Evolutionary conservation across 2,797 vertebrate species (phyloP), one percentile per base, ranked within the genome.

Genomic region (Sternotherus odoratus): DNA sequence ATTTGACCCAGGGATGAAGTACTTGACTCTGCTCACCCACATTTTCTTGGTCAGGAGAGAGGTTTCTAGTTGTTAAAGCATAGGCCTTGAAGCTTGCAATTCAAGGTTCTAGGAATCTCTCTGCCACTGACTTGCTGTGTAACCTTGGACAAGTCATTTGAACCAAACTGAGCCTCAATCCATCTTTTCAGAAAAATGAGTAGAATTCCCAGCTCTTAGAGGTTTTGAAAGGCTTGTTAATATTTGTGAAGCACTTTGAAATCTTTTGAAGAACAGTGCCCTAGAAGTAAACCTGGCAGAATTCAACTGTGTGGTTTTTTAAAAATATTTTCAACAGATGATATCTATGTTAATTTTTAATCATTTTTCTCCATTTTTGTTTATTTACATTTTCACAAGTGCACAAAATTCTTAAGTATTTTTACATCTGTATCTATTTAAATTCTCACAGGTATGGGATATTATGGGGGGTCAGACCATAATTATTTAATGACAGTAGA

Each of bases 1-100:
- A 16, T 80, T 92, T 87, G 85, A 90, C 78, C 66, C 66, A 23
- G 36, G 85, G 60, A 82, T 39, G 85, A 87, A 80, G 57, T 6
- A 43, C 4, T 92, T 86, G 69, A 91, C 66, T 60, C 57, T 63
- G 57, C 87, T 0, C 0, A 1, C 2, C n/a, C 1, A 66, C 1
- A 0, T 30, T 93, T 80, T 83, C 85, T 51, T 81, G 74, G 43
- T 49, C 39, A 28, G 12, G 50, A 11, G 46, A 80, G 57, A 10
- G 75, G 88, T 88, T 82, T 26, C 54, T 51, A 69, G 57, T 69
- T 24, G 56, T 72, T 72, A 43, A 39, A 66, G 30, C 23, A 46
- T 28, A 53, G 43, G 16, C 74, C 36, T 84, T 12, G n/a, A 56
- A 77, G 72, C 16, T 36, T 53, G 19, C 39, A 43, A 57, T 53